Conservation (phyloP, 37 sponge, comb jelly and placozoan species). For the Aplysina aerophoba region DNA sequence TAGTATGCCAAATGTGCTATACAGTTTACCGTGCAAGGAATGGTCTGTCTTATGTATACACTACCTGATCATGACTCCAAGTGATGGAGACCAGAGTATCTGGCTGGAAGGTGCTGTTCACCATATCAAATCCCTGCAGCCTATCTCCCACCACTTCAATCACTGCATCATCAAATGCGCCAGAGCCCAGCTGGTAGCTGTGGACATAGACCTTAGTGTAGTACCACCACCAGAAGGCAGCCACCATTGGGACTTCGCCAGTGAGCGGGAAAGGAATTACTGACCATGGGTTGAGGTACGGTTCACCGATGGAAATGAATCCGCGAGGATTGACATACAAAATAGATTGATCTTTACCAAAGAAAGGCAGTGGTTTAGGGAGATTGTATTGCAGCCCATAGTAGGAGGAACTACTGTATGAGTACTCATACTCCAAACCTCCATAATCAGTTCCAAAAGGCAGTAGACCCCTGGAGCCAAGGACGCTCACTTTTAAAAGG, state of each 20-base stretch:
- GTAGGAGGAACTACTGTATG: not conserved
- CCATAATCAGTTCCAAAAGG: not conserved
- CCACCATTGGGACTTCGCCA: not conserved
- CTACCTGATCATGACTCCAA: not conserved
- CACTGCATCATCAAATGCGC: not conserved
- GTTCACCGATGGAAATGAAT: not conserved
- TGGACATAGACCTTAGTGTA: not conserved
- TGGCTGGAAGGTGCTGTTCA: not conserved
- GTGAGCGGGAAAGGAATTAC: not conserved
- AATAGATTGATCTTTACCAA: not conserved
- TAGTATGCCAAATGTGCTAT: too few relatives aligned
- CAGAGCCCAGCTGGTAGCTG: not conserved
- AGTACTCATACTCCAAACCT: not conserved
- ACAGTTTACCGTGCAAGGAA: too few relatives aligned
- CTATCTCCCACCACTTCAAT: not conserved
- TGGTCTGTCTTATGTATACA: too few relatives aligned
- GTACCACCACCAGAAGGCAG: conserved; percentile 21
- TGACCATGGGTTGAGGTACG: not conserved
- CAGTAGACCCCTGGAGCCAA: not conserved
- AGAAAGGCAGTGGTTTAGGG: not conserved
- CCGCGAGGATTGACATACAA: not conserved
- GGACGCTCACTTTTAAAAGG: not conserved
- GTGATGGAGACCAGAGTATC: not conserved
- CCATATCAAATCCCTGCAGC: not conserved
- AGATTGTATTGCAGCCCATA: not conserved